Evolutionary conservation across 23 tunicate species (phyloP).

Genomic region (Botrylloides violaceus): DNA sequence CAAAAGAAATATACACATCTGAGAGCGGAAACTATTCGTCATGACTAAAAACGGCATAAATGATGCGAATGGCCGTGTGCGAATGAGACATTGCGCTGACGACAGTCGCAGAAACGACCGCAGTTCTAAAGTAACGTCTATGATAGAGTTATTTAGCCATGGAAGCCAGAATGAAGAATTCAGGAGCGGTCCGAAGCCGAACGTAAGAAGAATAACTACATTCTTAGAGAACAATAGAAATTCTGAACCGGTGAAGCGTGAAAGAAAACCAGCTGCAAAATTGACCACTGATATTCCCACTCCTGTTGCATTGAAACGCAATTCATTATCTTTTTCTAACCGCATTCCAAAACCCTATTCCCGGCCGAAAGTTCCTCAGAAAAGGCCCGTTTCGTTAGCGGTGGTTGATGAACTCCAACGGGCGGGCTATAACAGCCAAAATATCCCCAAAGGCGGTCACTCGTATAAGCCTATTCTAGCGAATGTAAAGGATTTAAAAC

Average conservation of each 20-base stretch:
- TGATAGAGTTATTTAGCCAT: conserved; percentile 10
- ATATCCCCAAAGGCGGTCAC: background rate
- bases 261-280: too few species aligned
- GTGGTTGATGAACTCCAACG: background rate
- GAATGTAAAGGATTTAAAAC: background rate
- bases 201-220: background rate
- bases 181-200: background rate
- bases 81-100: background rate
- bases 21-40: background rate
- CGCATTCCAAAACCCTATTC: background rate
- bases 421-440: background rate
- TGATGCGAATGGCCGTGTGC: too few species aligned
- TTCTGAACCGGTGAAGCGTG: background rate
- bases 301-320: too few species aligned
- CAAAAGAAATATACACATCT: too few species aligned
- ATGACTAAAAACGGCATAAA: background rate
- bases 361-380: background rate
- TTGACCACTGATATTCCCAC: too few species aligned
- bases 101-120: background rate
- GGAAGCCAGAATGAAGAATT: background rate
- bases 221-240: background rate
- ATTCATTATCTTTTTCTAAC: background rate
- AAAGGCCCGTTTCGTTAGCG: background rate
- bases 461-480: background rate
- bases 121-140: conserved; percentile 19